A percentile compares a stretch with the other conserved stretches of the same genome.
Conservation (phyloP, 2,113 vertebrate species). For the Rissa tridactyla region DNA sequence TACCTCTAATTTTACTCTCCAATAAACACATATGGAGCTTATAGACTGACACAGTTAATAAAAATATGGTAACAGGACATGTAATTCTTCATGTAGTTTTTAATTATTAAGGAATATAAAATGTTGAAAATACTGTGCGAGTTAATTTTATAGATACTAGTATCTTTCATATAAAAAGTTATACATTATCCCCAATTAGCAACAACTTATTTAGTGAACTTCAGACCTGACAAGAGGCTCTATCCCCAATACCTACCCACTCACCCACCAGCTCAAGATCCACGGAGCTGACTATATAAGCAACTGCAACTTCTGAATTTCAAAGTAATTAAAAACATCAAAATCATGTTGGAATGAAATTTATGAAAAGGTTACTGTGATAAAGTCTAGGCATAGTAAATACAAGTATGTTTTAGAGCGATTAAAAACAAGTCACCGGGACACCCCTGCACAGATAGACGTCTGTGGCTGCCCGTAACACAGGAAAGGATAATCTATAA, state of each 20-base stretch:
- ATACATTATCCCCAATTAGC: conserved; percentile 77
- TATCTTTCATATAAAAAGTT: conserved; percentile 86
- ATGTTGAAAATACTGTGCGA: conserved; percentile 87
- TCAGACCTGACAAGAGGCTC: conserved; percentile 39
- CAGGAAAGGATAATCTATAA: conserved; percentile 12
- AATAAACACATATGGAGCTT: conserved; percentile 59
- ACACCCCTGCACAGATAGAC: neutral
- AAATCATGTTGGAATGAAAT: conserved; percentile 59
- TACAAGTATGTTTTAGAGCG: conserved; percentile 41
- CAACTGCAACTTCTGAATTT: conserved; percentile 41
- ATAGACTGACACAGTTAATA: conserved; percentile 78
- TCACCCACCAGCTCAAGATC: conserved; percentile 65
- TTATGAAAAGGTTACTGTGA: conserved; percentile 37
- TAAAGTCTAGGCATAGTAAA: conserved; percentile 33
- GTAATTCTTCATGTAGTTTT: conserved; percentile 81
- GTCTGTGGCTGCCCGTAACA: neutral
- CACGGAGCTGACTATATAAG: conserved; percentile 23
- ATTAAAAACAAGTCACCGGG: neutral
- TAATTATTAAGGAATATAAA: conserved; percentile 81
- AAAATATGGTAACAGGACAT: conserved; percentile 83
- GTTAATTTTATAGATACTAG: conserved; percentile 86
- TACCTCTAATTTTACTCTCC: conserved; percentile 66
- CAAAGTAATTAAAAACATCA: conserved; percentile 29
- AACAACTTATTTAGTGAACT: conserved; percentile 63
- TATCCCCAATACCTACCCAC: conserved; percentile 59